Base-by-base conservation (phyloP, 2,888 invertebrate species). In the Onthophagus sagittarius region DNA sequence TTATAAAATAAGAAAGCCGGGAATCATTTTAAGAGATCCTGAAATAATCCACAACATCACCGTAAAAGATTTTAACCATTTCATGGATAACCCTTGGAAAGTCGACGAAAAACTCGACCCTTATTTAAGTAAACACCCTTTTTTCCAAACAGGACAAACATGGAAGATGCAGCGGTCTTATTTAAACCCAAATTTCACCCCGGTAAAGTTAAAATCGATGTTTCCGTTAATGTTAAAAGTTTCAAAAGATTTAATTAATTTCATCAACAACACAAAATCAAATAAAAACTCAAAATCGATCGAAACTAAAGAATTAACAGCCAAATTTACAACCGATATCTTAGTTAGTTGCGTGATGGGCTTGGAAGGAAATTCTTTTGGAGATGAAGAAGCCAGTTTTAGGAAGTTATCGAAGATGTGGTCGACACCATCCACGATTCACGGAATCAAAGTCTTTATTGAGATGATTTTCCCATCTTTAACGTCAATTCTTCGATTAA, bases 111-210 rank as follows among this genome's bases (percentile, higher is more conserved):
- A 85, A n/a, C 75, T 79, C 0, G 89, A 89, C 72, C 86, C 85
- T 0, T 76, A 89, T 4, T 78, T 86, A 6, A 83, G 84, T 2
- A 83, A 84, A 69, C 87, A 87, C 81, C 86, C 87, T 0, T 87
- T 89, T 75, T 75, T 82, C 0, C 75, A 88, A 23, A 84, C 82
- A 5, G 86, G 87, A 0, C 82, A 85, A 14, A 79, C 84, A 76
- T 88, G 89, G 89, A 87, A 87, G 74, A 81, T 82, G 0, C 79
- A 86, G 1, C 83, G 89, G 7, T 80, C 83, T 0, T 86, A 86
- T 75, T 77, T 89, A 13, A 86, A 88, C 0, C 83, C 88, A 0
- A 86, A 86, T 0, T 84, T 89, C 15, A 88, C 88, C 0, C 81
- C 83, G 11, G 85, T 84, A 32, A 87, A 88, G 83, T 84, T 86